These are phyloP conservation scores for Diadumene lineata DNA, from an alignment of 92 coral and sea anemone genomes.

Conservation along the genomic window DNA sequence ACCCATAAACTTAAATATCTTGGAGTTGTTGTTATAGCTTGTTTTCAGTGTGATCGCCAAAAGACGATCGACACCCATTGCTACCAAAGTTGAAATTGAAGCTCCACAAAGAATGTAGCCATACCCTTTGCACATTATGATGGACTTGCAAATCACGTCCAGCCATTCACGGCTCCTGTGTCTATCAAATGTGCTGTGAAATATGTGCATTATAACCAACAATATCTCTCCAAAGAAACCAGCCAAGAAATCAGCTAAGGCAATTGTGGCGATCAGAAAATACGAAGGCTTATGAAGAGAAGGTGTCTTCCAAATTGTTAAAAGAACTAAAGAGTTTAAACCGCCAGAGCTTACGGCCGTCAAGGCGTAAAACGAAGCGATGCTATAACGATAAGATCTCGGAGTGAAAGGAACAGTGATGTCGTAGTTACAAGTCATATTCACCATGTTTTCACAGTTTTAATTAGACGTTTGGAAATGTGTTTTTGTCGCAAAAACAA, in stretches of 20 bases:
- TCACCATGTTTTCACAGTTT: too few relatives aligned
- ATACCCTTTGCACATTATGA: background rate
- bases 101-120: background rate
- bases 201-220: background rate
- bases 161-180: background rate
- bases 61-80: background rate
- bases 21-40: background rate
- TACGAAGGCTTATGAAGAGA: conserved; percentile 11
- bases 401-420: background rate
- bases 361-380: background rate
- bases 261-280: conserved; percentile 9
- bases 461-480: too few relatives aligned
- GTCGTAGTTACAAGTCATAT: background rate
- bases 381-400: background rate
- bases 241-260: conserved; percentile 12
- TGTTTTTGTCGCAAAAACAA: too few relatives aligned
- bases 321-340: background rate
- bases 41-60: background rate
- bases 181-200: too few relatives aligned
- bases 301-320: conserved; percentile 17
- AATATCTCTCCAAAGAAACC: background rate
- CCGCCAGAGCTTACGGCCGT: background rate
- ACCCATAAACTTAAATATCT: background rate
- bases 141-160: background rate
- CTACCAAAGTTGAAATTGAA: background rate